Percentiles rank a stretch among this genome's conserved stretches.
phyloP scores from a whole-genome alignment of 2,113 vertebrate species.

The Gopherus flavomarginatus region DNA sequence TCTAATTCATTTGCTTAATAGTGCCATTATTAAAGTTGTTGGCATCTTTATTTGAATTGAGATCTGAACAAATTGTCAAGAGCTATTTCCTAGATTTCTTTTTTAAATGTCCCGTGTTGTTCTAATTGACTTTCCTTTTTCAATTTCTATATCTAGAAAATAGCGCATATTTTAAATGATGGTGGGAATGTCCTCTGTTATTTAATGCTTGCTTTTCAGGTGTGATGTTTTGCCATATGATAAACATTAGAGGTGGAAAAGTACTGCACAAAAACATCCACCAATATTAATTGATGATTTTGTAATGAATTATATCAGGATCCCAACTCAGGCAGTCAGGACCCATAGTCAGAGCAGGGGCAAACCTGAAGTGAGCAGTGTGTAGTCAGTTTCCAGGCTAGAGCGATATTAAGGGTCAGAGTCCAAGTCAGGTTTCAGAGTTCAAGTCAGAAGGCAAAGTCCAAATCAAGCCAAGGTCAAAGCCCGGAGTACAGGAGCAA shows the following conservation, averaged over 20 bases:
- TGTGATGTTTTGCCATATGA: neutral
- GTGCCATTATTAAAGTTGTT: neutral
- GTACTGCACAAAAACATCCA: neutral
- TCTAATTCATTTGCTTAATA: neutral
- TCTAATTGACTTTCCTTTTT: neutral
- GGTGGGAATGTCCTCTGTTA: neutral
- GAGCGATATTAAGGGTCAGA: neutral
- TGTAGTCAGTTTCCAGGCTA: neutral
- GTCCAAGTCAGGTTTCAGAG: too few relatives aligned
- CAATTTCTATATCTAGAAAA: neutral
- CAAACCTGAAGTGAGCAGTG: neutral
- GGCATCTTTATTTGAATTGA: neutral
- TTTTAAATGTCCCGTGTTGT: accelerated
- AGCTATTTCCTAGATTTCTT: neutral
- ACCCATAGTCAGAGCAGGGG: too few relatives aligned
- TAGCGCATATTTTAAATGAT: neutral
- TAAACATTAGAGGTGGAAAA: neutral
- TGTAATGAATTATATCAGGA: neutral
- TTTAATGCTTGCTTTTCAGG: neutral
- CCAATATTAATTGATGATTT: neutral
- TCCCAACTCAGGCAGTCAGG: neutral
- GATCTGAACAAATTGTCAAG: neutral
- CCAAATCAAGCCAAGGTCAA: too few relatives aligned
- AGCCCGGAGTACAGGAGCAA: too few relatives aligned
- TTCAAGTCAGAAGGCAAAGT: neutral